Conservation (phyloP, 2,888 invertebrate genomes). For the Drosophila rubida region DNA sequence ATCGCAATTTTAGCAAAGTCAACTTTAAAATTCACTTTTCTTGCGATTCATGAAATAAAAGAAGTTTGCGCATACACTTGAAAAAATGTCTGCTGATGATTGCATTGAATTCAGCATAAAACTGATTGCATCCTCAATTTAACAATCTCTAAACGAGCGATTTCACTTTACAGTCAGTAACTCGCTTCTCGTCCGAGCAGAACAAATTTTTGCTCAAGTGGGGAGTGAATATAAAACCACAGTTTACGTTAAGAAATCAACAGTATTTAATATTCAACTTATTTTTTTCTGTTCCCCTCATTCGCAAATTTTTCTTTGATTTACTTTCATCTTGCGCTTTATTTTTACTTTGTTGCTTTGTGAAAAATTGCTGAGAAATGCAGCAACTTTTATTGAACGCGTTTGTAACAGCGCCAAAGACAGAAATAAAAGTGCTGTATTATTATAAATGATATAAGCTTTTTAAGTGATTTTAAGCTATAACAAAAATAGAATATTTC, state of each 20-base stretch:
- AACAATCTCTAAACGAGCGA: neutral
- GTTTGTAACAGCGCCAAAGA: neutral
- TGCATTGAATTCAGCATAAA: neutral
- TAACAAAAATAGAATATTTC: no score
- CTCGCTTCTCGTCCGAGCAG: neutral
- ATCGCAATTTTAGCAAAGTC: neutral
- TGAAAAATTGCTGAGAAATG: neutral
- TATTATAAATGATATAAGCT: no score
- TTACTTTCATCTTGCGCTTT: constrained; percentile 9
- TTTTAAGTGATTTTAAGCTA: no score
- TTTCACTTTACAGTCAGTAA: neutral
- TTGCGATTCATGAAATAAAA: neutral
- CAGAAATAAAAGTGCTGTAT: neutral
- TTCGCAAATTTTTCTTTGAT: constrained; percentile 2
- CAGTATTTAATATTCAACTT: neutral
- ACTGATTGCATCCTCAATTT: neutral
- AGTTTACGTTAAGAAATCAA: neutral
- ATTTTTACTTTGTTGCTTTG: neutral
- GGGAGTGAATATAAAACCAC: neutral
- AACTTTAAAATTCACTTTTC: neutral
- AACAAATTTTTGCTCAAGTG: neutral
- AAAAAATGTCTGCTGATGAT: neutral
- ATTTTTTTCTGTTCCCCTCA: neutral
- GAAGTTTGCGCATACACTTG: no score
- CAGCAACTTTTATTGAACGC: no score